Percentiles rank a stretch among this genome's conserved stretches.
Evolutionary conservation across 2,888 invertebrate species (phyloP).

Genomic region (Aquatica leii): DNA sequence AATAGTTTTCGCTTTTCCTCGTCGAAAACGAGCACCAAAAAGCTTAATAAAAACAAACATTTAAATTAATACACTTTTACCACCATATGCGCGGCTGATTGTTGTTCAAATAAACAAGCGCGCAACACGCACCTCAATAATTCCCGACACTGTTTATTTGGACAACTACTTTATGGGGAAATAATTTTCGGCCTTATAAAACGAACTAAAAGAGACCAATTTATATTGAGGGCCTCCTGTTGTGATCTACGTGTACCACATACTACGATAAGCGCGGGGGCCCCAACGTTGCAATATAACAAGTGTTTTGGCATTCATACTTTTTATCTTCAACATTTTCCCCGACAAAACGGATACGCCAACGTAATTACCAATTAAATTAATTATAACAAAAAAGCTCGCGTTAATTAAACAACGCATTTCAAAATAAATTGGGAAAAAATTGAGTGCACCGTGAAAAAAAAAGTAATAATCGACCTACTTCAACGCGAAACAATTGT

Average conservation of each 20-base stretch:
- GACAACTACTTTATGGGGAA: conserved; percentile 22
- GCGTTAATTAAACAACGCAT: no score
- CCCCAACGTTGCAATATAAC: conserved; percentile 31
- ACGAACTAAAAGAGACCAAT: conserved; percentile 30
- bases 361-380: no score
- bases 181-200: conserved; percentile 33
- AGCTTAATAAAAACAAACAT: conserved; percentile 26
- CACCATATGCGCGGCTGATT: conserved; percentile 22
- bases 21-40: neutral
- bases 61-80: conserved; percentile 31
- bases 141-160: neutral
- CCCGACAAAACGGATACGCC: no score
- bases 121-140: no score
- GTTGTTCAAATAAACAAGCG: conserved; percentile 1
- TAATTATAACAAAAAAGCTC: no score
- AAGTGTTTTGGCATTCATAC: conserved; percentile 36
- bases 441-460: no score
- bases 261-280: conserved; percentile 37
- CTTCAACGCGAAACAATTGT: no score
- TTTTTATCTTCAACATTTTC: neutral
- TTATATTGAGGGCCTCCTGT: conserved; percentile 36
- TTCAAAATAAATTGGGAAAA: no score
- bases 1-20: neutral
- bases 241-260: conserved; percentile 37
- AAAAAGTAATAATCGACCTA: no score